Conservation (phyloP, 2,888 invertebrate species). For the Andrena minutula region DNA sequence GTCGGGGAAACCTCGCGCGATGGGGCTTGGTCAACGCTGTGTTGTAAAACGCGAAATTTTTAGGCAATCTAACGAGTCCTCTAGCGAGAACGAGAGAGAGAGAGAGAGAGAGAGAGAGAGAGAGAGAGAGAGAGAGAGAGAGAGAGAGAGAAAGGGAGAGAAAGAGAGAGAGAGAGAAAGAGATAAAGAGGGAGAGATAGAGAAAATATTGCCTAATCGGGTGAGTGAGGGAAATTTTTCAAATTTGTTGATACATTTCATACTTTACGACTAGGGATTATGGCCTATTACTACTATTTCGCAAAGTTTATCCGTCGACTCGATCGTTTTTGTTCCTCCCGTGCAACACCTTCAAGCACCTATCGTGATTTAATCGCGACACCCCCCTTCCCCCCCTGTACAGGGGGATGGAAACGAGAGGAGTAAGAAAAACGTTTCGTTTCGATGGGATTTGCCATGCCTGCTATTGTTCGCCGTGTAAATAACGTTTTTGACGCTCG, state of each 20-base stretch:
- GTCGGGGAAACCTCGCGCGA: slow-evolving; percentile 41
- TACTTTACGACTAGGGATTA: slow-evolving; percentile 79
- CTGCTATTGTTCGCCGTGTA: slow-evolving; percentile 39
- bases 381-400: neutral
- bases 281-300: slow-evolving; percentile 80
- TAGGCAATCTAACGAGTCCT: slow-evolving; percentile 65
- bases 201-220: slow-evolving; percentile 70
- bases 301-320: slow-evolving; percentile 77
- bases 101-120: neutral
- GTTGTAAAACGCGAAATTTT: slow-evolving; percentile 62
- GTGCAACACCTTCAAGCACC: slow-evolving; percentile 6
- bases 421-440: neutral
- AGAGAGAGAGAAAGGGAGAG: neutral
- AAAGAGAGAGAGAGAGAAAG: neutral
- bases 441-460: slow-evolving; percentile 37
- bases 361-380: slow-evolving; percentile 29
- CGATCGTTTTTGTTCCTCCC: slow-evolving; percentile 60
- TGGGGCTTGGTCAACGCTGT: slow-evolving; percentile 43
- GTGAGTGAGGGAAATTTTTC: slow-evolving; percentile 71
- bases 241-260: slow-evolving; percentile 81
- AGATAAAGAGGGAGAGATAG: neutral
- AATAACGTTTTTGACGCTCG: slow-evolving; percentile 38
- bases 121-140: neutral
- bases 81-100: slow-evolving; percentile 35
- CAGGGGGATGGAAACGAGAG: neutral